Base-by-base conservation (phyloP, 1,140 invertebrate species). In the Ips typographus region DNA sequence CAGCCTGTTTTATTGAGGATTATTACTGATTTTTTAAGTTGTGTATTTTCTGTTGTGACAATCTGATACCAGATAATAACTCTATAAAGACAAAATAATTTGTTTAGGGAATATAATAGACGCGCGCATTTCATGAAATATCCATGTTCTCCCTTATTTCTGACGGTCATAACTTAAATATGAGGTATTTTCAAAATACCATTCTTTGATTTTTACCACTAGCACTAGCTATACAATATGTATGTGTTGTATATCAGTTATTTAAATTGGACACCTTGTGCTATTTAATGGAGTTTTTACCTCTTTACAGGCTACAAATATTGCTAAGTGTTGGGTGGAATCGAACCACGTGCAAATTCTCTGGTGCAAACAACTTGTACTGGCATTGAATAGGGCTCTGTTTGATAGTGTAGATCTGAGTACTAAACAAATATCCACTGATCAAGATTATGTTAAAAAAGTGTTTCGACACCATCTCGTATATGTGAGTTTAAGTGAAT, bases 351-450 rank as follows among this genome's bases (percentile, higher is more conserved):
- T 94, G 3, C 89, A 89, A 59, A 92, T 92, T 74, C 83, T 93
- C 22, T 97, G 95, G 95, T 98, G 95, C 78, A 93, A 95, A 76
- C 93, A 97, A 80, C 82, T 96, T 38, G 87, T 97, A 5, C 78
- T 95, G 74, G 86, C 88, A 0, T 85, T 95, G 51, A 89, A 91
- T 40, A 83, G 92, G 75, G 89, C 91, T 56, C 81, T 98, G 2
- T 97, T 96, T 82, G 91, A 94, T 78, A 88, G 89, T 51, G 85
- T 95, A 1, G 87, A 93, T 76, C 72, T 78, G n/a, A 74, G 77
- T 63, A 85, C 80, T 0, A 76, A 80, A 71, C 84, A 85, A 75
- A 76, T 86, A 43, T 78, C 78, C 4, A 75, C 77, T 39, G 78
- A 83, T 70, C 70, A 61, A 8, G 63, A 73, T 2, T 74, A 77